Conservation (phyloP, 2,113 vertebrate species). For the Rhadina sibilatrix region DNA sequence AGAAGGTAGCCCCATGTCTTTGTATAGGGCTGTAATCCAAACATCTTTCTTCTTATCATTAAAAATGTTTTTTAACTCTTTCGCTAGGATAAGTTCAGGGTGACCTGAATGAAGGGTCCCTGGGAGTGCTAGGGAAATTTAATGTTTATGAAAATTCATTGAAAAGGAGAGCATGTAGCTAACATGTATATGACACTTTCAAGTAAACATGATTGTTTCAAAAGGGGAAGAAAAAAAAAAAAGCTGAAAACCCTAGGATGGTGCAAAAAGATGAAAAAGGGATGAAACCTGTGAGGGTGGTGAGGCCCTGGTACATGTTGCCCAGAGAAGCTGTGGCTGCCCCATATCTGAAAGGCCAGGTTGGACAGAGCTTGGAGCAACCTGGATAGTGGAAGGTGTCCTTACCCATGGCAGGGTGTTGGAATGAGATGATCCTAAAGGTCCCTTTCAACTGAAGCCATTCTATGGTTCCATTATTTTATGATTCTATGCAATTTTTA, state of each 20-base stretch:
- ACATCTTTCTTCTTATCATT: not conserved
- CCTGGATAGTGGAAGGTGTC: not conserved
- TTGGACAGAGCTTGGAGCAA: not conserved
- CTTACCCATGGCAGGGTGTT: not conserved
- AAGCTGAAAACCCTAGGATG: not conserved
- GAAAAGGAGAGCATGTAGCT: not conserved
- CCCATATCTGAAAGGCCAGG: not conserved
- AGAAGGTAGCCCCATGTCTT: not conserved
- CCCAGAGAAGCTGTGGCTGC: not conserved
- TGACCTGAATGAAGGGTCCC: not conserved
- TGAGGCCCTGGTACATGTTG: not conserved
- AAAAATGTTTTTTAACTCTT: not conserved
- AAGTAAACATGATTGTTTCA: not conserved
- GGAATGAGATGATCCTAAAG: not conserved
- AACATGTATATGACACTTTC: not conserved
- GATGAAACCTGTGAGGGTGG: not conserved
- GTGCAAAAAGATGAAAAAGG: not conserved
- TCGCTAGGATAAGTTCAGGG: not conserved
- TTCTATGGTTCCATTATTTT: not conserved
- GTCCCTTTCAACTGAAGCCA: not conserved
- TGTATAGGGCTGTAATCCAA: not conserved
- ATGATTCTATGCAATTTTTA: not conserved
- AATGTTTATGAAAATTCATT: not conserved
- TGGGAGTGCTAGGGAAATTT: not conserved
- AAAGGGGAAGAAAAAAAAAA: not conserved